Evolutionary conservation across 2,113 vertebrate species (phyloP).

Genomic region (Helogale parvula): DNA sequence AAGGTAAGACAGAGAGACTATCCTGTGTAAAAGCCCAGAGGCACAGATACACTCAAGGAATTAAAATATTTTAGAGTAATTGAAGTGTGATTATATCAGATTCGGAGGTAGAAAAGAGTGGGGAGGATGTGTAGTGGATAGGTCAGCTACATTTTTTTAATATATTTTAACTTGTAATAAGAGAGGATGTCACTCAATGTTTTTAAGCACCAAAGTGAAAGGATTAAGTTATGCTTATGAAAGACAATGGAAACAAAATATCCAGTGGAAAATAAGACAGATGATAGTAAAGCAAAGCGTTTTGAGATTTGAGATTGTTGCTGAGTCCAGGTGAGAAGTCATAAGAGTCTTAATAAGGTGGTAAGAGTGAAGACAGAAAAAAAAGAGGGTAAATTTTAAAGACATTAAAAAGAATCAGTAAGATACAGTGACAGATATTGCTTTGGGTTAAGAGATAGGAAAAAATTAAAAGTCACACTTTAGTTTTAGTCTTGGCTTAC

Average conservation of each 20-base stretch:
- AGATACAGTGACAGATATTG: not conserved
- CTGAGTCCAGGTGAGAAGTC: not conserved
- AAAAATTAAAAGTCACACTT: conserved; percentile 15
- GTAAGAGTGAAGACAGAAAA: not conserved
- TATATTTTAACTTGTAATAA: not conserved
- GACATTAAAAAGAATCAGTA: not conserved
- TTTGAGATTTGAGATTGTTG: not conserved
- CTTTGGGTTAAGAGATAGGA: not conserved
- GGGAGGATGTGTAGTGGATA: not conserved
- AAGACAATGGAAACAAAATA: not conserved
- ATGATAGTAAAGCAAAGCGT: not conserved
- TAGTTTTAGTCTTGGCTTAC: not conserved
- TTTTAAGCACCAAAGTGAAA: not conserved
- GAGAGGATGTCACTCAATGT: not conserved
- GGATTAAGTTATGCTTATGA: not conserved
- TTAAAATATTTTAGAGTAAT: not conserved
- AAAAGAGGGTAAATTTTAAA: not conserved
- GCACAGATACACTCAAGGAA: not conserved
- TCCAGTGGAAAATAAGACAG: not conserved
- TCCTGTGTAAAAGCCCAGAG: not conserved
- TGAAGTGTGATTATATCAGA: not conserved
- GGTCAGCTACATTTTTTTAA: not conserved
- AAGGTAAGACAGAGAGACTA: not conserved
- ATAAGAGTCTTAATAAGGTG: not conserved
- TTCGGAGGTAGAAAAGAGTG: not conserved